Evolutionary conservation across 2,113 vertebrate genomes (phyloP).

Genomic region (Hemibagrus wyckioides): DNA sequence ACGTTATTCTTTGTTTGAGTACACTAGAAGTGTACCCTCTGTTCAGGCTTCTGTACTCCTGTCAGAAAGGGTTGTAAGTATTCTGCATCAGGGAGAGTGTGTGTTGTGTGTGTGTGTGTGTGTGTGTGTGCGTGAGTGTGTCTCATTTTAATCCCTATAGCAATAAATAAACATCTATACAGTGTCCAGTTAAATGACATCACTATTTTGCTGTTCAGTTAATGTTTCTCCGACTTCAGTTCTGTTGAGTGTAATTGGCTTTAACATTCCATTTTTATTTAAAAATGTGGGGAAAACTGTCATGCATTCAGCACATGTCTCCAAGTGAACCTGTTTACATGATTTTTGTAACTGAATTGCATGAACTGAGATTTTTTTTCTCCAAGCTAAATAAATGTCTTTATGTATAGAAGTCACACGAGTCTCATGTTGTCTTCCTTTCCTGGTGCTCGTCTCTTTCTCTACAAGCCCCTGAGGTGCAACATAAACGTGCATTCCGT

Average conservation of each 20-base stretch:
- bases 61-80: constrained; percentile 29
- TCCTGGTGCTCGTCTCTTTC: neutral
- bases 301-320: constrained; percentile 44
- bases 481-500: neutral
- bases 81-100: constrained; percentile 34
- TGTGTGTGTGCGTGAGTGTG: neutral
- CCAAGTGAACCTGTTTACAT: constrained; percentile 58
- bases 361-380: constrained; percentile 47
- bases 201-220: neutral
- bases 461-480: neutral
- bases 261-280: constrained; percentile 46
- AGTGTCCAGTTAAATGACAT: constrained; percentile 29
- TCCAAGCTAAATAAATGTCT: constrained; percentile 56
- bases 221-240: neutral
- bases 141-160: constrained; percentile 39
- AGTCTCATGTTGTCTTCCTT: neutral
- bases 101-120: neutral
- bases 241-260: constrained; percentile 4
- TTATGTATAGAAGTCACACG: constrained; percentile 44
- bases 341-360: constrained; percentile 50
- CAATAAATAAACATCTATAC: constrained; percentile 50
- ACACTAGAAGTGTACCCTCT: constrained; percentile 39
- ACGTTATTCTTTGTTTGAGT: constrained; percentile 25
- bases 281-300: constrained; percentile 18
- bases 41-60: constrained; percentile 41